Evolutionary conservation across 2,888 invertebrate species (phyloP).

Genomic region (Nowickia ferox): DNA sequence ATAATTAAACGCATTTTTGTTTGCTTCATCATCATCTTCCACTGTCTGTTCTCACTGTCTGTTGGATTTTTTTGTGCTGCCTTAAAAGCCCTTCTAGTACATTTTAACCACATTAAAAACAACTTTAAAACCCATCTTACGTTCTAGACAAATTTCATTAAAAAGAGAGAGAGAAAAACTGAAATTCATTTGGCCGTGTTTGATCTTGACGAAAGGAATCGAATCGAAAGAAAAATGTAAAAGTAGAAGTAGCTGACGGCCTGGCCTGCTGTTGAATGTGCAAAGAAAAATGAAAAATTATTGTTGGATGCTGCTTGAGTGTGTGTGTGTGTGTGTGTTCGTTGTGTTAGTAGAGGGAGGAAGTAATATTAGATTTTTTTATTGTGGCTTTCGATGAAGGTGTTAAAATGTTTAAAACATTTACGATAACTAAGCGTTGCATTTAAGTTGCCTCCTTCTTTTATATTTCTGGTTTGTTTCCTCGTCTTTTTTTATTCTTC

Average conservation of each 20-base stretch:
- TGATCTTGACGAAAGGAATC: slow-evolving; percentile 29
- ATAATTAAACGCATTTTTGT: slow-evolving; percentile 73
- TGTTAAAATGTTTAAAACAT: slow-evolving; percentile 69
- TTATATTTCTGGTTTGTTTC: neutral
- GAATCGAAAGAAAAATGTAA: neutral
- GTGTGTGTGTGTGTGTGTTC: too few species aligned
- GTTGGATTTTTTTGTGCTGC: slow-evolving; percentile 8
- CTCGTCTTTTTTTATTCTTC: neutral
- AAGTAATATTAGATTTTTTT: slow-evolving; percentile 56
- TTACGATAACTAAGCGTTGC: slow-evolving; percentile 62
- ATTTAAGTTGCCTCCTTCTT: slow-evolving; percentile 47
- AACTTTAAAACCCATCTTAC: slow-evolving; percentile 34
- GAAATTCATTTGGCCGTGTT: slow-evolving; percentile 47
- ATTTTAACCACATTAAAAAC: slow-evolving; percentile 50
- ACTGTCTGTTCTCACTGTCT: slow-evolving; percentile 28
- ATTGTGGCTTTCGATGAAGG: slow-evolving; percentile 57
- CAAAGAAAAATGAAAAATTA: slow-evolving; percentile 31
- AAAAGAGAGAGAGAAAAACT: slow-evolving; percentile 1
- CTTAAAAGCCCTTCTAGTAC: slow-evolving; percentile 19
- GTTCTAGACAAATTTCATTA: slow-evolving; percentile 56
- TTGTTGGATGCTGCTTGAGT: slow-evolving; percentile 25
- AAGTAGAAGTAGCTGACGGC: neutral
- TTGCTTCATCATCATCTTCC: slow-evolving; percentile 2
- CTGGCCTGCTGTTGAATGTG: slow-evolving; percentile 15
- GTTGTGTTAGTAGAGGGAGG: slow-evolving; percentile 24